Evolutionary conservation across 2,113 vertebrate genomes (phyloP), one percentile per base, ranked within the genome.

Genomic region (Epinephelus lanceolatus): DNA sequence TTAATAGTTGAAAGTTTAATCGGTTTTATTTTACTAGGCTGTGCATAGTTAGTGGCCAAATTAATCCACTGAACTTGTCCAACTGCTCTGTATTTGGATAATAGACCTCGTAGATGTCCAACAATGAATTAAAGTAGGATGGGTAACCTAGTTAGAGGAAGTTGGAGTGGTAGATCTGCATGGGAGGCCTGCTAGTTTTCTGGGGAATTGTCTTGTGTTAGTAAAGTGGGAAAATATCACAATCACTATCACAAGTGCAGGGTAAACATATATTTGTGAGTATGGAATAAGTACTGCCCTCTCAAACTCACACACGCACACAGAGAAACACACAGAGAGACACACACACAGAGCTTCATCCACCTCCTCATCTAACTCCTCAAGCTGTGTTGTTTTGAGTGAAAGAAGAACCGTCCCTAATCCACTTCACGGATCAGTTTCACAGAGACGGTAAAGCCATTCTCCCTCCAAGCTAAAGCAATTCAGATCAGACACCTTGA

Each of bases 361-460:
- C 88, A 85, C 86, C 90, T 91, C 84, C 80, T 90, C 71, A 65
- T 89, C 83, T 86, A 90, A 89, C 90, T 93, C 87, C 86, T 91
- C 87, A 83, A 90, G 91, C 89, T 87, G 88, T 94, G 91, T 93
- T 95, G 92, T 95, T 94, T 91, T 92, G 94, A 91, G 93, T 95
- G 92, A 94, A 95, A 95, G 94, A 94, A 94, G 93, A 94, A 94
- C 93, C 92, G 83, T 94, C 86, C 88, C 92, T 95, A 95, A 95
- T 95, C 94, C 93, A 93, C 91, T 92, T 90, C 90, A 90, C 84
- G 91, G 93, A 95, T 95, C 94, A 92, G 93, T 95, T 95, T 93
- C 94, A 93, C 92, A 93, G 93, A 91, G 91, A 93, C 84, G 91
- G 92, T 93, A 92, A 93, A 93, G 87, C 91, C 92, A 91, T 93